These are phyloP conservation scores for Silurus aristotelis DNA, from an alignment of 2,797 vertebrate genomes.

Conservation along the genomic window DNA sequence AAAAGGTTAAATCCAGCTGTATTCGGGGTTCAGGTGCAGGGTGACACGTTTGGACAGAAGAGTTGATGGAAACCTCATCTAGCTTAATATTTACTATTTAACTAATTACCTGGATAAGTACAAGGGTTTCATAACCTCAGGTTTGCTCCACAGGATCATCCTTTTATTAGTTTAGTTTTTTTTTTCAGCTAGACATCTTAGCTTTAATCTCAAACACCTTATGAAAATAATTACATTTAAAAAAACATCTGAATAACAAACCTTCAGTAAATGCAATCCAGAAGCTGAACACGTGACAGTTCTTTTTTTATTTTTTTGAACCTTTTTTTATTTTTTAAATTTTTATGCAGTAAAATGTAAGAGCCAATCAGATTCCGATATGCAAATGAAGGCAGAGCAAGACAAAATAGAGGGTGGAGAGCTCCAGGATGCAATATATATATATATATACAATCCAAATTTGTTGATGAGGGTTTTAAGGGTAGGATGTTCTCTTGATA, in stretches of 20 bases:
- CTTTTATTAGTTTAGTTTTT: neutral
- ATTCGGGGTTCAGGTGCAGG: neutral
- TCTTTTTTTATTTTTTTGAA: too few species aligned
- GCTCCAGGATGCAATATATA: neutral
- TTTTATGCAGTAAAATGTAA: too few species aligned
- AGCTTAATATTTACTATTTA: neutral
- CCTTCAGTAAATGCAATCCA: too few species aligned
- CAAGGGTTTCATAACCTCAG: constrained; percentile 3
- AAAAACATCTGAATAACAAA: too few species aligned
- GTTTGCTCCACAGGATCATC: neutral
- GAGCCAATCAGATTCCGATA: neutral
- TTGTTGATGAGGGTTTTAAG: neutral
- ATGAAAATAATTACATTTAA: too few species aligned
- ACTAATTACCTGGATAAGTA: neutral
- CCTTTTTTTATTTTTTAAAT: too few species aligned
- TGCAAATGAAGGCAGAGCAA: neutral
- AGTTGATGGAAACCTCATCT: constrained; percentile 1
- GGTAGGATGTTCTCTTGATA: too few species aligned
- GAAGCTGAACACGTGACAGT: too few species aligned
- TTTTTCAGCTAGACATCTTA: too few species aligned
- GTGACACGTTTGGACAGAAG: neutral
- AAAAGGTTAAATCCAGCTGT: neutral
- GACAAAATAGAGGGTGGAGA: neutral
- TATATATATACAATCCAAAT: neutral
- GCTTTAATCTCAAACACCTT: too few species aligned